Base-by-base conservation (phyloP, 64 coral and sea anemone species). In the Montipora cactus region DNA sequence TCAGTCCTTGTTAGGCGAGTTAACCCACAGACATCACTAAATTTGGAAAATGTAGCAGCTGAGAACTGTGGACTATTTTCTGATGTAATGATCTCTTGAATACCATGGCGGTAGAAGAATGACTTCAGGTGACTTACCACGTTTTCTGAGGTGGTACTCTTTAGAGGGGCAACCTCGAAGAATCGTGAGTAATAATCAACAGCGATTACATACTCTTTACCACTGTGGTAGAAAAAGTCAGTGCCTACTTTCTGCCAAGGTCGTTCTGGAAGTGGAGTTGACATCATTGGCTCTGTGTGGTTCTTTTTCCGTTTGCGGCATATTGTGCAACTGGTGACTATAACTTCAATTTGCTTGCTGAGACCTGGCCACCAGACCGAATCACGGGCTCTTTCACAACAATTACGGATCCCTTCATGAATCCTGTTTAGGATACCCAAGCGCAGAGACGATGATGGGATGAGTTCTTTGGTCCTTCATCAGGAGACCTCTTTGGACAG, bases 321-420 rank as follows among this genome's bases (percentile, higher is more conserved):
- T 18, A 19, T 62, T 0, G 48, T 16, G 57, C 80, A 92, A 0
- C n/a, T 76, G 0, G 51, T 75, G 8, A 92, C 81, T 47, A 76
- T 61, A 44, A 80, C 77, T 67, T 85, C 81, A 0, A 87, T 92
- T 7, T 92, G 47, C 4, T 86, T 83, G 5, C 90, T 92, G 0
- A 92, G 19, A 4, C 90, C 90, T 59, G 90, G 81, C 81, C 90
- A 92, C 90, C 90, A 87, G 2, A 92, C 90, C 5, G 90, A 11
- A 37, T 37, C 37, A 37, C 37, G 37, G 37, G 37, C 37, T 37
- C 37, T 37, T 37, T 37, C 37, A 37, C 84, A 3, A 49, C 92
- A 88, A 21, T 88, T 93, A 6, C 22, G 10, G 0, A 87, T 87
- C 8, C 91, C 81, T 45, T 77, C 55, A 50, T 93, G 81, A 12